Conservation (phyloP, 2,888 invertebrate species). For the Leptopilina drosophilae region DNA sequence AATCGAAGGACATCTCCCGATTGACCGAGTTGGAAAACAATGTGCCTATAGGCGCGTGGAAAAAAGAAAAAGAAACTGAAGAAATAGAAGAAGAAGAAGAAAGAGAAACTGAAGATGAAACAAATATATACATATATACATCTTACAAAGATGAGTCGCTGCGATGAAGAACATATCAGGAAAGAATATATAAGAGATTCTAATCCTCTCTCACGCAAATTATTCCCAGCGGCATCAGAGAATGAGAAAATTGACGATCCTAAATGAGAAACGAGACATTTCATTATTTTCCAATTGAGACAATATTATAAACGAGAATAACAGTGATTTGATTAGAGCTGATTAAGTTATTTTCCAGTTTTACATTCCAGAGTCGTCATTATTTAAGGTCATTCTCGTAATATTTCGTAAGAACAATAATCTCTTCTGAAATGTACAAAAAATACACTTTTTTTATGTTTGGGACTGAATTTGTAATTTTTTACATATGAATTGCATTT, state of each 20-base stretch:
- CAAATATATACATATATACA: conserved; percentile 30
- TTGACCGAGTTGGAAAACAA: conserved; percentile 73
- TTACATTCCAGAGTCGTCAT: too few species aligned
- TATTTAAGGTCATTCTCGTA: too few species aligned
- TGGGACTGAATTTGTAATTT: too few species aligned
- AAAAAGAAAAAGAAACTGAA: conserved; percentile 48
- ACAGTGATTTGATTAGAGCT: conserved; percentile 7
- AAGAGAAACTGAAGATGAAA: conserved; percentile 44
- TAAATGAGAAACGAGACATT: conserved; percentile 1
- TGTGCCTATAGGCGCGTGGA: conserved; percentile 53
- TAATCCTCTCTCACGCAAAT: conserved; percentile 59
- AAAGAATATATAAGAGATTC: conserved; percentile 46
- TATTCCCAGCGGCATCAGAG: conserved; percentile 64
- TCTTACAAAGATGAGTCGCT: not conserved
- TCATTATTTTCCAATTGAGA: conserved; percentile 24
- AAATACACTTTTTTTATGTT: too few species aligned
- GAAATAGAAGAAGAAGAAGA: conserved; percentile 48
- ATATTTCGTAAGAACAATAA: not conserved
- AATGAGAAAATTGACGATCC: conserved; percentile 63
- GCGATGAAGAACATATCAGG: conserved; percentile 36
- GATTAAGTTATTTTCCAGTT: too few species aligned
- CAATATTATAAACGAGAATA: not conserved
- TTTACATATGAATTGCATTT: too few species aligned
- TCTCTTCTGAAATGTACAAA: too few species aligned
- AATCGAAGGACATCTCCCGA: conserved; percentile 74